Conservation (phyloP, 2,888 invertebrate genomes). For the Yponomeuta cagnagella region DNA sequence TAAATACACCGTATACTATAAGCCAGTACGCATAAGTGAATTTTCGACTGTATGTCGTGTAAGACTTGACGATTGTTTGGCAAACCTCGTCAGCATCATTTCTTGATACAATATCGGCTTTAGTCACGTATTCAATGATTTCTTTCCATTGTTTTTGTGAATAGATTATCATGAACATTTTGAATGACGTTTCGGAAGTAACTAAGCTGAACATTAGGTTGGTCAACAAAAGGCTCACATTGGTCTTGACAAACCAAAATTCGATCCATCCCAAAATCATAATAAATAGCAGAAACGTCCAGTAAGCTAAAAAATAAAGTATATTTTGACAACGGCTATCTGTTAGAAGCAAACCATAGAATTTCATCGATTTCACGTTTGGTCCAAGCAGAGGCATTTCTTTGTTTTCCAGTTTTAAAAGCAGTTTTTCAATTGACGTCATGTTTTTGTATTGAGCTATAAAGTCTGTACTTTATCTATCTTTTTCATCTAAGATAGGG, state of each 20-base stretch:
- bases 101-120: background rate
- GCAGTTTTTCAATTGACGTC: background rate
- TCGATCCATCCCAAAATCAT: background rate
- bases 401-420: background rate
- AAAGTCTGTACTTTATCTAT: no score
- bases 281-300: background rate
- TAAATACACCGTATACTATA: background rate
- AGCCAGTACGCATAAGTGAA: slow-evolving; percentile 5
- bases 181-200: background rate
- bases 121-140: background rate
- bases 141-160: slow-evolving; percentile 5
- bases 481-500: no score
- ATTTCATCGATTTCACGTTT: slow-evolving; percentile 3
- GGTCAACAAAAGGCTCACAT: background rate
- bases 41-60: slow-evolving; percentile 9
- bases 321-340: background rate
- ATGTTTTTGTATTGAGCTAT: background rate
- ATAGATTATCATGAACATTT: background rate
- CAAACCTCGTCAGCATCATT: background rate
- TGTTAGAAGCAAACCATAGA: background rate
- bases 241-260: background rate
- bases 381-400: slow-evolving; percentile 10
- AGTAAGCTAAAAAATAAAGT: background rate
- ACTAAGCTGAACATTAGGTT: background rate
- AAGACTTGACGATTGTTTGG: background rate